Evolutionary conservation across 1,140 invertebrate species (phyloP).

Genomic region (Zaprionus capensis): DNA sequence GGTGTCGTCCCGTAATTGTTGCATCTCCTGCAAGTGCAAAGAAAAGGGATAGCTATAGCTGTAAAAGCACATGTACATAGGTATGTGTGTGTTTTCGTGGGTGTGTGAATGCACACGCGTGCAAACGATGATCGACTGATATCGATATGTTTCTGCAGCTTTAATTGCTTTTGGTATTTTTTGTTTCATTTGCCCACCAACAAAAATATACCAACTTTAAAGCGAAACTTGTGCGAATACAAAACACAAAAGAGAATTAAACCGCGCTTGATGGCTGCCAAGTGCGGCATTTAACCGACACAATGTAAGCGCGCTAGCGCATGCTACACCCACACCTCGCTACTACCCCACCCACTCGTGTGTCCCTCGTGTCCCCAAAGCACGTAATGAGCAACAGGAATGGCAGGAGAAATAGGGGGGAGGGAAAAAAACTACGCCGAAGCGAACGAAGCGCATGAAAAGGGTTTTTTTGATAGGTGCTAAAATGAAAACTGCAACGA

Average conservation of each 20-base stretch:
- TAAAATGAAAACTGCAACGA: slow-evolving; percentile 77
- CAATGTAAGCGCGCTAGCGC: slow-evolving; percentile 31
- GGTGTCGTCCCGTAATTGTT: slow-evolving; percentile 70
- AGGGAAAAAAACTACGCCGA: slow-evolving; percentile 22
- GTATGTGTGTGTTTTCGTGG: background rate
- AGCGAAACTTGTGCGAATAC: slow-evolving; percentile 10
- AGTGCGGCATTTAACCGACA: slow-evolving; percentile 31
- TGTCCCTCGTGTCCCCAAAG: slow-evolving; percentile 2
- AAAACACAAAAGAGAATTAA: slow-evolving; percentile 38
- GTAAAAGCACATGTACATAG: background rate
- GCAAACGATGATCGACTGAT: slow-evolving; percentile 9
- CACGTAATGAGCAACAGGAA: slow-evolving; percentile 38
- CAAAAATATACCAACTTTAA: slow-evolving; percentile 1
- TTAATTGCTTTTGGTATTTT: slow-evolving; percentile 36
- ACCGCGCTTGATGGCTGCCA: slow-evolving; percentile 30
- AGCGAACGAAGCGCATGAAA: slow-evolving; percentile 48
- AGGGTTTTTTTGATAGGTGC: slow-evolving; percentile 74
- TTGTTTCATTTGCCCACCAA: background rate
- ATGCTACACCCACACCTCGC: background rate
- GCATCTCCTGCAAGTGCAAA: slow-evolving; percentile 36
- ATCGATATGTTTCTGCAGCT: slow-evolving; percentile 12
- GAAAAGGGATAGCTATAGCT: slow-evolving; percentile 9
- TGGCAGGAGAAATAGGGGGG: slow-evolving; percentile 6
- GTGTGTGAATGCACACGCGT: slow-evolving; percentile 1
- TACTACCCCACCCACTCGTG: background rate